These are phyloP conservation scores for Trissolcus japonicus DNA, from an alignment of 2,888 invertebrate species.

Conservation along the genomic window DNA sequence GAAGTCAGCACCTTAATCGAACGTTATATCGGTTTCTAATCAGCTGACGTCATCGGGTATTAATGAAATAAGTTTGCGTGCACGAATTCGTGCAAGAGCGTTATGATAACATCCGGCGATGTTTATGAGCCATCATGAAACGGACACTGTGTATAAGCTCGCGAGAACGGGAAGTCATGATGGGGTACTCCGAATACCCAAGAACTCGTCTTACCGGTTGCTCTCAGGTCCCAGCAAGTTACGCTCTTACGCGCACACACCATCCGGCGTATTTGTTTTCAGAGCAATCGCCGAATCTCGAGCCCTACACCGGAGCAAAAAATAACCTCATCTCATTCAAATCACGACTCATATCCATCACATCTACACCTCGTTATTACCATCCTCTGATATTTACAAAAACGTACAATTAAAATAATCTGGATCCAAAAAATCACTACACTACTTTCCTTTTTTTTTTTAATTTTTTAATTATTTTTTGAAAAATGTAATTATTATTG, in stretches of 20 bases:
- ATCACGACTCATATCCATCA: not conserved
- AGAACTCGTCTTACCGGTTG: slow-evolving; percentile 56
- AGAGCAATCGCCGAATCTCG: slow-evolving; percentile 14
- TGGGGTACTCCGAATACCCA: slow-evolving; percentile 26
- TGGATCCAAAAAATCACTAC: not conserved
- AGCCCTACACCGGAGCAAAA: not conserved
- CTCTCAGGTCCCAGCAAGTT: slow-evolving; percentile 18
- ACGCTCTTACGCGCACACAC: slow-evolving; percentile 19
- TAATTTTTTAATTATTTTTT: no score
- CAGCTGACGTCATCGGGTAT: slow-evolving; percentile 22
- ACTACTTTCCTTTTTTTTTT: no score
- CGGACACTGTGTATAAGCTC: slow-evolving; percentile 32
- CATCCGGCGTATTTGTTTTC: slow-evolving; percentile 42
- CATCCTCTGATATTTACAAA: not conserved
- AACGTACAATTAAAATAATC: not conserved
- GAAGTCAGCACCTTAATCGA: not conserved
- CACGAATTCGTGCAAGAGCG: slow-evolving; percentile 50
- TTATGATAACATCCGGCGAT: slow-evolving; percentile 46
- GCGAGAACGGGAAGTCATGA: slow-evolving; percentile 50
- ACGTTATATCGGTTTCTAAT: slow-evolving; percentile 13
- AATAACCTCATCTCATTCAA: slow-evolving; percentile 6
- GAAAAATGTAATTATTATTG: no score
- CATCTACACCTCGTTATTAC: no score
- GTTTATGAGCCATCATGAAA: slow-evolving; percentile 50
- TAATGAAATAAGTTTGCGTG: slow-evolving; percentile 37